A percentile compares a stretch with the other conserved stretches of the same genome.
These are phyloP conservation scores for Phataginus tetradactyla DNA, from an alignment of 2,797 vertebrate genomes.

Conservation along the genomic window DNA sequence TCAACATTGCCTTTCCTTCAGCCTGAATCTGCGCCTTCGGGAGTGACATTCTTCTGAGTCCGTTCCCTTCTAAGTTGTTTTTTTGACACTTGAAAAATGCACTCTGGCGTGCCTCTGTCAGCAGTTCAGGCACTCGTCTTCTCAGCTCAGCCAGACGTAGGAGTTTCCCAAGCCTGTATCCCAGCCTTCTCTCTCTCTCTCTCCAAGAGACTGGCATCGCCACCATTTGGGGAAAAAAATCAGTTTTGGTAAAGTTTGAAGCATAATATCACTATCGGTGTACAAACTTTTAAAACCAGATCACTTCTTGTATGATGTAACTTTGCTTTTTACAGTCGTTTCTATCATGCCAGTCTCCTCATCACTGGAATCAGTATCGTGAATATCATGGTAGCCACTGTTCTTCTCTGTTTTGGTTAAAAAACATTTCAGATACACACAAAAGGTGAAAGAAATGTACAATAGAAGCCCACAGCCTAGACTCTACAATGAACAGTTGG, in stretches of 20 bases:
- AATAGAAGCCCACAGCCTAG: neutral
- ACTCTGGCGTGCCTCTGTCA: neutral
- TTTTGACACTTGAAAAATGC: slow-evolving; percentile 40
- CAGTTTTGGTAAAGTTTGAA: slow-evolving; percentile 20
- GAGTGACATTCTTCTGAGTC: neutral
- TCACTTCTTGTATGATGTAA: neutral
- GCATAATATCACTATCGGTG: neutral
- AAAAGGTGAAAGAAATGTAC: neutral
- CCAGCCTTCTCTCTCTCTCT: neutral
- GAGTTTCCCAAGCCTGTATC: neutral
- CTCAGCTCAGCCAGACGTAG: neutral
- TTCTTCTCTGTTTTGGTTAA: neutral
- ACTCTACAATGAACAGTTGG: neutral
- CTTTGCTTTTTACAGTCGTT: neutral
- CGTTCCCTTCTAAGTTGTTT: slow-evolving; percentile 37
- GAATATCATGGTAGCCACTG: neutral
- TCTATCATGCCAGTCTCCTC: neutral
- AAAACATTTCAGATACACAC: neutral
- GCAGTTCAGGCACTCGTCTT: neutral
- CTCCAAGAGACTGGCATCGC: neutral
- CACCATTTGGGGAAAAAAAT: neutral
- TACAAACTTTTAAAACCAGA: neutral
- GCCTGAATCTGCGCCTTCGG: neutral
- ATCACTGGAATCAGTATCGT: neutral
- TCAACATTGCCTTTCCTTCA: neutral